Percentiles rank a stretch among this genome's conserved stretches.
phyloP scores from a whole-genome alignment of 2,797 vertebrate species.

The Tiaroga cobitis region DNA sequence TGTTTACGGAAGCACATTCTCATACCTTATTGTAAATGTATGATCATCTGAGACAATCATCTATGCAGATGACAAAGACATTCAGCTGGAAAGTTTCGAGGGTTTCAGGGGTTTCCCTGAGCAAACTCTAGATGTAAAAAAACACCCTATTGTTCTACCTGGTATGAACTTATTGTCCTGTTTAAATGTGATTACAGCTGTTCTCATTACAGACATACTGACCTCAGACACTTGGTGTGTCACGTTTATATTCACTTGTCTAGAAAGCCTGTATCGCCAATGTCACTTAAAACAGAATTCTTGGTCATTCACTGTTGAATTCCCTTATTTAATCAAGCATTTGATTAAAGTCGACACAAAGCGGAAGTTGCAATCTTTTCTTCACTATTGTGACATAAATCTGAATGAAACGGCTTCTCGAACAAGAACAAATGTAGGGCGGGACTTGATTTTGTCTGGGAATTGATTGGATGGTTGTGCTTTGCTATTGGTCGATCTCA shows the following conservation, averaged over 20 bases:
- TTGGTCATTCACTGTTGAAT: not conserved
- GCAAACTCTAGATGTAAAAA: slow-evolving; percentile 13
- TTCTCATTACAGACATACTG: not conserved
- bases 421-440: not conserved
- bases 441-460: not conserved
- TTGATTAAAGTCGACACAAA: not conserved
- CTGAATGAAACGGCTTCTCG: not conserved
- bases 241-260: not conserved
- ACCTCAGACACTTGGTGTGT: slow-evolving; percentile 3
- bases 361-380: not conserved
- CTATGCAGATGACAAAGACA: not conserved
- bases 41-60: not conserved
- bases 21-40: not conserved
- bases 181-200: not conserved
- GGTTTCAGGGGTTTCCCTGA: slow-evolving; percentile 31
- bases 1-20: slow-evolving; percentile 19
- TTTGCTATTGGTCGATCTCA: not conserved
- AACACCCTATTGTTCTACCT: slow-evolving; percentile 10
- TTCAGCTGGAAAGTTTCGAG: slow-evolving; percentile 31
- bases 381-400: no score
- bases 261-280: not conserved
- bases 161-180: not conserved
- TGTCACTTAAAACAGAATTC: not conserved
- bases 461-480: not conserved
- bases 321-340: not conserved